Percentiles rank a stretch among this genome's conserved stretches.
Evolutionary conservation across 2,888 invertebrate genomes (phyloP).

Genomic region (Epirrita christyi): DNA sequence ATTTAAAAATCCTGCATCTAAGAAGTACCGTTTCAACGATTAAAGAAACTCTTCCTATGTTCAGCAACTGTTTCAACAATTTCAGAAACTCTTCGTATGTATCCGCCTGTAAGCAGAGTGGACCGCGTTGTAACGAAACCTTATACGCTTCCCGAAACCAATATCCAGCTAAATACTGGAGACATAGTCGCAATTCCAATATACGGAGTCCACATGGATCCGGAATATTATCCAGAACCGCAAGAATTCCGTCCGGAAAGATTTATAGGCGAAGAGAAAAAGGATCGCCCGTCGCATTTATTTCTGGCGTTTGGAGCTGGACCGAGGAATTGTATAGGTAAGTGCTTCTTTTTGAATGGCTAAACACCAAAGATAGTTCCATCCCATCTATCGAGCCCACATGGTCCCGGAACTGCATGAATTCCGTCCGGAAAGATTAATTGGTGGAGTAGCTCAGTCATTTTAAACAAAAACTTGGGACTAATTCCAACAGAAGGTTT

Average conservation of each 20-base stretch:
- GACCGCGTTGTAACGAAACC: constrained; percentile 83
- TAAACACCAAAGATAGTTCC: neutral
- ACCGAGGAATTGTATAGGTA: constrained; percentile 83
- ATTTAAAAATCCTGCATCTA: too few species aligned
- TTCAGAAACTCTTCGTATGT: constrained; percentile 84
- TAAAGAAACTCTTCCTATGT: constrained; percentile 84
- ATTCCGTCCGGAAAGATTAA: too few species aligned
- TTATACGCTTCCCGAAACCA: constrained; percentile 78
- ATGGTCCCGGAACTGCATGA: too few species aligned
- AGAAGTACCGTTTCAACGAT: too few species aligned
- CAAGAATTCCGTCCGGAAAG: constrained; percentile 80
- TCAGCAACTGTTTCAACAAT: too few species aligned
- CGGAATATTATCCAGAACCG: constrained; percentile 82
- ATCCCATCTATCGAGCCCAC: too few species aligned
- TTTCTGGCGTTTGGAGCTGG: constrained; percentile 83
- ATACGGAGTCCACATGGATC: constrained; percentile 82
- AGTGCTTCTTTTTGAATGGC: neutral
- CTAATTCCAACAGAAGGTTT: too few species aligned
- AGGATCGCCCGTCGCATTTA: constrained; percentile 73
- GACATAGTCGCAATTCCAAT: constrained; percentile 74
- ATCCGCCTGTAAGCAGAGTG: constrained; percentile 82
- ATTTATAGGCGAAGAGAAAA: constrained; percentile 81
- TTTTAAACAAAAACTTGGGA: too few species aligned
- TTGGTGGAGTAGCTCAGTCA: too few species aligned
- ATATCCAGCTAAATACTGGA: constrained; percentile 72